Percentiles rank a stretch among this genome's conserved stretches.
These are phyloP conservation scores for Linnaemya tessellans DNA, from an alignment of 2,888 invertebrate genomes.

Conservation along the genomic window DNA sequence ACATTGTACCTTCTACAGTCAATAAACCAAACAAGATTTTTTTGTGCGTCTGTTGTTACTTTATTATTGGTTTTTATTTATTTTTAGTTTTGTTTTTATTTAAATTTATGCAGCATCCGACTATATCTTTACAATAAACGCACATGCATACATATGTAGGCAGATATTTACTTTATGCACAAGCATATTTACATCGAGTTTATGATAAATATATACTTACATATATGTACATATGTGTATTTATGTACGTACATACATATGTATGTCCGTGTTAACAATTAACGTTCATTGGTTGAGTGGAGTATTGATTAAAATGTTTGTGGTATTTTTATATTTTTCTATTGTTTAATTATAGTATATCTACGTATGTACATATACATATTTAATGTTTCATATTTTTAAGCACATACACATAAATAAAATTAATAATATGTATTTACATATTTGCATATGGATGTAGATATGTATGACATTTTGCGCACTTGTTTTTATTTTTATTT, in stretches of 20 bases:
- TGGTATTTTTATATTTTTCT: conserved; percentile 18
- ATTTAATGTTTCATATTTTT: not conserved
- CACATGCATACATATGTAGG: too few species aligned
- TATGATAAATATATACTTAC: not conserved
- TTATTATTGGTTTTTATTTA: not conserved
- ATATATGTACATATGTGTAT: not conserved
- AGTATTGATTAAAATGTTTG: conserved; percentile 47
- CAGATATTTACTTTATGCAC: not conserved
- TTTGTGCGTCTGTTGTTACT: not conserved
- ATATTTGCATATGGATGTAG: not conserved
- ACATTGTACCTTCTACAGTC: not conserved
- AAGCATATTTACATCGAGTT: not conserved
- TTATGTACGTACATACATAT: not conserved
- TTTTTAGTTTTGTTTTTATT: not conserved
- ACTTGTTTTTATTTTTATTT: not conserved
- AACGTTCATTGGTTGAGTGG: conserved; percentile 40
- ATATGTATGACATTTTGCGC: not conserved
- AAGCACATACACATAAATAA: not conserved
- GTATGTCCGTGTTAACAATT: conserved; percentile 8
- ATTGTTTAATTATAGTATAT: conserved; percentile 4
- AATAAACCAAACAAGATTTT: not conserved
- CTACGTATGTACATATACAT: not conserved
- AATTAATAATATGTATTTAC: not conserved
- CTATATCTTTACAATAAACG: conserved; percentile 12
- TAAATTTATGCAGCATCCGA: conserved; percentile 44